These are phyloP conservation scores for Hyperoodon ampullatus DNA, from an alignment of 2,113 vertebrate species.

Conservation along the genomic window DNA sequence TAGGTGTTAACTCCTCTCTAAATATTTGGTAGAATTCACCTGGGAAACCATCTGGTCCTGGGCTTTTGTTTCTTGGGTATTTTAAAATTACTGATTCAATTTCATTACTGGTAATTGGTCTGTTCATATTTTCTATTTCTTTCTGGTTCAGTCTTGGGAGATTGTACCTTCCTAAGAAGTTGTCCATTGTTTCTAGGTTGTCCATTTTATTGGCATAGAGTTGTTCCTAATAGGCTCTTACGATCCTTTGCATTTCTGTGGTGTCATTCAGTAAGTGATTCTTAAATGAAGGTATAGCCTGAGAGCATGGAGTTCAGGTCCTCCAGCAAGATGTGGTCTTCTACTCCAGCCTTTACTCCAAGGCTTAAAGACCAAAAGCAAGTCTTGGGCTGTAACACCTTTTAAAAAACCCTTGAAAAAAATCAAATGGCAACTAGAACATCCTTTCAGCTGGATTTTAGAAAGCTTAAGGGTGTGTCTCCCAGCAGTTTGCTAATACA, in stretches of 20 bases:
- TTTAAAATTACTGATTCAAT: background rate
- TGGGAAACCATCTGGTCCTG: background rate
- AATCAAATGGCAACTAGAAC: background rate
- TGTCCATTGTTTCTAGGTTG: too few relatives aligned
- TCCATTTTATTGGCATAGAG: background rate
- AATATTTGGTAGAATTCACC: background rate
- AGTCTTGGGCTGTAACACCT: background rate
- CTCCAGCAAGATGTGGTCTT: background rate
- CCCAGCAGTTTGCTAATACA: background rate
- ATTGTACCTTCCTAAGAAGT: background rate
- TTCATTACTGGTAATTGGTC: background rate
- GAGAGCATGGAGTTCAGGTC: background rate
- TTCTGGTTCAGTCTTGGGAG: background rate
- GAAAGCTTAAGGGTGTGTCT: background rate
- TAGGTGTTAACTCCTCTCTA: background rate
- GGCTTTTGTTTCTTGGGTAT: background rate
- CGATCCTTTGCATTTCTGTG: background rate
- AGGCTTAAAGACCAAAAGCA: constrained; percentile 22
- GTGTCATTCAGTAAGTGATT: background rate
- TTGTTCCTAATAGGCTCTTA: background rate
- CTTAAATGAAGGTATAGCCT: background rate
- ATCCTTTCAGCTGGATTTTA: background rate
- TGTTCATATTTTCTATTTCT: background rate
- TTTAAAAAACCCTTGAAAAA: background rate
- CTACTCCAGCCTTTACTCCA: background rate